Base-by-base conservation (phyloP, 35 echinoderm and acorn worm genomes). In the Chiridota heheva region DNA sequence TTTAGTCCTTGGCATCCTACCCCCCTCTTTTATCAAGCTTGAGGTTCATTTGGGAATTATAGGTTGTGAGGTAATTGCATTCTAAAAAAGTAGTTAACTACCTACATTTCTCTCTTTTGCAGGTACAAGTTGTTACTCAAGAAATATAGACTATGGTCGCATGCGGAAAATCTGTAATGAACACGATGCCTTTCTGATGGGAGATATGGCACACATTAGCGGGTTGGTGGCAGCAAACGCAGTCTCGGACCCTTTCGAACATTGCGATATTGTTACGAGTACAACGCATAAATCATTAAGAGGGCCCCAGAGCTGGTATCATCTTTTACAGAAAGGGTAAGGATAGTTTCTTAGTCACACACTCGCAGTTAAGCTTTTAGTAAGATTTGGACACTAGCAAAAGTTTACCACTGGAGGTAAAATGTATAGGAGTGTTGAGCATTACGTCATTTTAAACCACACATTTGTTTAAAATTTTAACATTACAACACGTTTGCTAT, bases 101-200 rank as follows among this genome's bases (percentile, higher is more conserved):
- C 63, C 31, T 36, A 24, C 33, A 0, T 69, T 69, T 69, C 28
- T 69, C 2, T 67, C 63, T 18, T 32, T 42, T 44, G 16, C 30
- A 97, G 93, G 93, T 65, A 91, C 88, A 36, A 97, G 93, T 69
- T 97, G 93, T 69, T 97, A 97, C 51, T 89, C 93, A 8, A 75
- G 93, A 27, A 91, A 97, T 58, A 60, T 97, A 20, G 84, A 97
- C 73, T 97, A 97, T 57, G 84, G 81, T 2, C 78, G 83, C 2
- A 79, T 97, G 60, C 42, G 45, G 25, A 72, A 91, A 55, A 98
- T 98, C 5, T 84, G 83, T 18, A 81, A 85, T 35, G 84, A 88
- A 60, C 81, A 91, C 46, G 86, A 76, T 76, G 89, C 95, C 2
- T 85, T 60, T 58, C 62, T 98, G 34, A 44, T 88, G 45, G 88